Conservation (phyloP, 2,888 invertebrate species). For the Athalia circularis region DNA sequence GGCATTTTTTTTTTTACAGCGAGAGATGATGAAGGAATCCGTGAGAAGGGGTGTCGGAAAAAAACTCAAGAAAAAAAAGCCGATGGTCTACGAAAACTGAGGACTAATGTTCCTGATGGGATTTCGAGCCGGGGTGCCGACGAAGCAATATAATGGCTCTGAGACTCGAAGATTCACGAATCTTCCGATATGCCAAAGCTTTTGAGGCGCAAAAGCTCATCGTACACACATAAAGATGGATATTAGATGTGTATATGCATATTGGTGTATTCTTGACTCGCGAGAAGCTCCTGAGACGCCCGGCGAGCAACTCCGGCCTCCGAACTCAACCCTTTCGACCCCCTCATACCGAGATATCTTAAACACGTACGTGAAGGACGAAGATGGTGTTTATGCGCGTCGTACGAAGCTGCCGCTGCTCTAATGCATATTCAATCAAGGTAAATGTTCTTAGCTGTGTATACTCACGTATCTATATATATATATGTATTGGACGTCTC, state of each 20-base stretch:
- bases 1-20: too few species aligned
- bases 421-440: conserved; percentile 43
- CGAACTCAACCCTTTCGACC: too few species aligned
- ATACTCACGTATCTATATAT: too few species aligned
- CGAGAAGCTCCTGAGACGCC: conserved; percentile 18
- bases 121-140: neutral
- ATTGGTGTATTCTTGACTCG: conserved; percentile 21
- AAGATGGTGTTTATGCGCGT: conserved; percentile 31
- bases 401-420: neutral
- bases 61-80: neutral
- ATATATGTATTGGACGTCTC: too few species aligned
- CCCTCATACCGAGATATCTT: neutral
- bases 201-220: too few species aligned
- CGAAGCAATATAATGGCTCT: neutral
- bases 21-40: too few species aligned
- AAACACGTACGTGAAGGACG: neutral
- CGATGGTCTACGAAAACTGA: neutral
- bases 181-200: too few species aligned
- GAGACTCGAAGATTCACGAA: neutral
- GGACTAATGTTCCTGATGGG: conserved; percentile 16
- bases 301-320: conserved; percentile 14
- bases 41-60: neutral
- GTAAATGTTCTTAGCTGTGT: neutral
- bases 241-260: too few species aligned
- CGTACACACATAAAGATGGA: too few species aligned